Evolutionary conservation across 2,888 invertebrate species (phyloP), one percentile per base, ranked within the genome.

Genomic region (Luperina testacea): DNA sequence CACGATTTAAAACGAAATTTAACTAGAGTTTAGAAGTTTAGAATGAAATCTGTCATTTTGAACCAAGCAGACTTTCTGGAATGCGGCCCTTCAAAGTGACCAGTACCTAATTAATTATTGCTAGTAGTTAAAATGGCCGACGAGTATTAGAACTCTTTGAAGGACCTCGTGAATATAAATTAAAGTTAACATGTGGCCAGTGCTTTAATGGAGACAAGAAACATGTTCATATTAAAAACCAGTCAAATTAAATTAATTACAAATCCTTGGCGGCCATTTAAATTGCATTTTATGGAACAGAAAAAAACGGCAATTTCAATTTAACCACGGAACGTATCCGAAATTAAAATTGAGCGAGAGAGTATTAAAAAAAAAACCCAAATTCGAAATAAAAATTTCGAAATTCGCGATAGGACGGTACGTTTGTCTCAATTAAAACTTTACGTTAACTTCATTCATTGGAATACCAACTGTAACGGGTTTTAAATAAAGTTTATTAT

Each of bases 361-460:
- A 64, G 59, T 71, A 73, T 53, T 42, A 48, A 48, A 77, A 88
- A 90, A 95, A 95, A 95, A 94, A 91, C 92, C 92, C 91, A 94
- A 95, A 95, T 94, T 95, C 94, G 93, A 95, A 96, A 94, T 94
- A 94, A 77, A 91, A 93, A 94, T 94, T 94, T 94, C 92, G 92
- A 93, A 93, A 92, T 93, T 95, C 92, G 94, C 94, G 92, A 94
- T 93, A 93, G 93, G 93, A 93, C 93, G 85, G 92, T 91, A 92
- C 93, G 93, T 93, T 93, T 93, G 93, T 93, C 93, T 93, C 93
- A 93, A 94, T 93, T 93, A 93, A 93, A 92, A 91, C 90, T 91
- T 89, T 90, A 90, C 80, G 86, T 83, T 84, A 74, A 71, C 42
- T 69, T 27, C 38, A 11, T 38, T 48, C 73, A 83, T 9, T 78